phyloP scores from a whole-genome alignment of 2,797 vertebrate species.

The Sternotherus odoratus region DNA sequence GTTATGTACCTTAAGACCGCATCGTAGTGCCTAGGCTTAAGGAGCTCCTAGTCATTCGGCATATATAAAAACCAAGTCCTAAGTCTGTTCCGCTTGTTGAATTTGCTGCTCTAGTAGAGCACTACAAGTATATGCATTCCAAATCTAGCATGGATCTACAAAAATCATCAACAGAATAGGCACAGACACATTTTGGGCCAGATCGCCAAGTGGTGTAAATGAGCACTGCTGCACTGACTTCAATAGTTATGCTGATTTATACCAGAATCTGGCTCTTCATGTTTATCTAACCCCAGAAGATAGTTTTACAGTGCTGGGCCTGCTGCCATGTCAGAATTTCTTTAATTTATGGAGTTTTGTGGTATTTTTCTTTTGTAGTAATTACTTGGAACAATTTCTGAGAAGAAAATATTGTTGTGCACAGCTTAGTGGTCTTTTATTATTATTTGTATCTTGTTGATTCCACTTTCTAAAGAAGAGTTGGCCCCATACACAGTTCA shows the following conservation, averaged over 20 bases:
- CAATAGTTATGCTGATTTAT: background rate
- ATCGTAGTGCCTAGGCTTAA: background rate
- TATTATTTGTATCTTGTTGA: background rate
- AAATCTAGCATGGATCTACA: background rate
- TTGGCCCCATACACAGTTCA: constrained; percentile 3
- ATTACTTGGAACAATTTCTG: background rate
- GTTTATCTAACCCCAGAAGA: background rate
- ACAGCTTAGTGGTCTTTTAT: background rate
- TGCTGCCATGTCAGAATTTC: background rate
- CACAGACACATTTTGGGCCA: background rate
- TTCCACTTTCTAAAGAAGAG: constrained; percentile 21
- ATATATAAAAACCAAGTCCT: background rate
- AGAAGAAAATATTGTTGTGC: background rate
- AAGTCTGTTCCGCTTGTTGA: background rate
- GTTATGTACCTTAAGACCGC: background rate
- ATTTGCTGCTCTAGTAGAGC: background rate
- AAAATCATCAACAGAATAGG: background rate
- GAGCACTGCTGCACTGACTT: background rate
- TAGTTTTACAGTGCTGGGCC: background rate
- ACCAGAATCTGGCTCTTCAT: background rate
- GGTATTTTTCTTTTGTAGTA: background rate
- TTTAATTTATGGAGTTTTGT: constrained; percentile 11
- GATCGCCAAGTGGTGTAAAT: background rate
- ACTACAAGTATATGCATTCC: background rate
- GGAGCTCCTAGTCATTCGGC: background rate